A percentile compares a stretch with the other conserved stretches of the same genome.
phyloP scores from a whole-genome alignment of 2,888 invertebrate species.

The Malthinus seriepunctatus region DNA sequence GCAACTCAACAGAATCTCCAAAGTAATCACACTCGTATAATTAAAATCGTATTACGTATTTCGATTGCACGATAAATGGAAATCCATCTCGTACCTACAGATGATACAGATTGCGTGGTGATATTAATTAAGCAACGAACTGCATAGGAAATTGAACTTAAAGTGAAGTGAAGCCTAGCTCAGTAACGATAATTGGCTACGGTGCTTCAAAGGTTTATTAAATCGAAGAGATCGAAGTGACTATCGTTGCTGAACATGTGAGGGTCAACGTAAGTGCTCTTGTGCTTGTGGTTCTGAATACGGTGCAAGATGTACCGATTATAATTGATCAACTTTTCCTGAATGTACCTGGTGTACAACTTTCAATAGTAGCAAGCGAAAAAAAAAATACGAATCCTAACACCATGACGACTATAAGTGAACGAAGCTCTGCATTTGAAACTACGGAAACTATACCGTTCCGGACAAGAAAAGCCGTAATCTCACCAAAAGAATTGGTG shows the following conservation, averaged over 20 bases:
- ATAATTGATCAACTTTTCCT: not conserved
- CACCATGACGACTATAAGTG: no score
- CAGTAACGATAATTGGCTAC: conserved; percentile 3
- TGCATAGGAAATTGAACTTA: not conserved
- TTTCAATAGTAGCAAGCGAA: no score
- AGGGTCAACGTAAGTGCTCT: not conserved
- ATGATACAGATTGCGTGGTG: conserved; percentile 4
- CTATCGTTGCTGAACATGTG: conserved; percentile 15
- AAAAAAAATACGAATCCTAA: no score
- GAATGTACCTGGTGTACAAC: no score
- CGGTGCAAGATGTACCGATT: not conserved
- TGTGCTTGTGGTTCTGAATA: conserved; percentile 16
- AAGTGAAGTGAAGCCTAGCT: not conserved
- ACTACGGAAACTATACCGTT: not conserved
- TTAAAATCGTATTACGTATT: not conserved
- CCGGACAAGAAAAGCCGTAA: conserved; percentile 11
- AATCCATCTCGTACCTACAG: not conserved
- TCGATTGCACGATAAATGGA: not conserved
- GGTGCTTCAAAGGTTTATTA: conserved; percentile 2
- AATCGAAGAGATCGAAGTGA: conserved; percentile 11
- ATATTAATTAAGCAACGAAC: not conserved
- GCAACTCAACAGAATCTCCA: not conserved
- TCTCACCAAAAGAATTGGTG: not conserved
- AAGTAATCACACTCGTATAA: no score
- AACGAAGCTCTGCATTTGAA: no score